Percentiles rank a stretch among this genome's conserved stretches.
These are phyloP conservation scores for Maniola hyperantus DNA, from an alignment of 2,888 invertebrate genomes.

Conservation along the genomic window DNA sequence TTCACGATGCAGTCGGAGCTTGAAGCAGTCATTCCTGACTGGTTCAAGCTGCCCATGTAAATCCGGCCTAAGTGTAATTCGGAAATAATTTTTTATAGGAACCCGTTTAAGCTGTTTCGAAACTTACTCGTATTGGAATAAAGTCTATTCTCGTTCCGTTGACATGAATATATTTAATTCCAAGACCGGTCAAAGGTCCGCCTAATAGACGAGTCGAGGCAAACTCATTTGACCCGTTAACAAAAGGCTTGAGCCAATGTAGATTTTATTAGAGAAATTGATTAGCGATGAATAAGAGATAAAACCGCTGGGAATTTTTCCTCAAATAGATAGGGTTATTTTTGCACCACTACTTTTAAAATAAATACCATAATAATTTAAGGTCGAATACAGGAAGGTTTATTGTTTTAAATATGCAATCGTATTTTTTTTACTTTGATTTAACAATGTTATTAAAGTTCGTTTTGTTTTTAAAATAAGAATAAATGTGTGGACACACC, in stretches of 20 bases:
- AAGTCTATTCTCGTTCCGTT: slow-evolving; percentile 7
- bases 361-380: too few relatives aligned
- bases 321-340: not conserved
- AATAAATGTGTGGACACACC: too few relatives aligned
- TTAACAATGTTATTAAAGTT: too few relatives aligned
- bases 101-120: not conserved
- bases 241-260: slow-evolving; percentile 27
- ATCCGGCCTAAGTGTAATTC: slow-evolving; percentile 12
- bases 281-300: slow-evolving; percentile 20
- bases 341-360: too few relatives aligned
- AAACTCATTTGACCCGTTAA: slow-evolving; percentile 33
- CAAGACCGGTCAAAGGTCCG: slow-evolving; percentile 16
- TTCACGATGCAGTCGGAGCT: too few relatives aligned
- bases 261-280: slow-evolving; percentile 20
- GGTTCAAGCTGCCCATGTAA: too few relatives aligned
- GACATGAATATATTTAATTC: slow-evolving; percentile 14
- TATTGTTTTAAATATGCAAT: too few relatives aligned
- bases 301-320: slow-evolving; percentile 7
- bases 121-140: slow-evolving; percentile 1
- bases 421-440: too few relatives aligned
- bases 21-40: too few relatives aligned
- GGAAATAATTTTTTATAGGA: not conserved
- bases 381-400: too few relatives aligned
- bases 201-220: slow-evolving; percentile 22
- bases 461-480: too few relatives aligned